A percentile compares a stretch with the other conserved stretches of the same genome.
Conservation (phyloP, 2,888 invertebrate genomes). For the Neoitamus cyanurus region DNA sequence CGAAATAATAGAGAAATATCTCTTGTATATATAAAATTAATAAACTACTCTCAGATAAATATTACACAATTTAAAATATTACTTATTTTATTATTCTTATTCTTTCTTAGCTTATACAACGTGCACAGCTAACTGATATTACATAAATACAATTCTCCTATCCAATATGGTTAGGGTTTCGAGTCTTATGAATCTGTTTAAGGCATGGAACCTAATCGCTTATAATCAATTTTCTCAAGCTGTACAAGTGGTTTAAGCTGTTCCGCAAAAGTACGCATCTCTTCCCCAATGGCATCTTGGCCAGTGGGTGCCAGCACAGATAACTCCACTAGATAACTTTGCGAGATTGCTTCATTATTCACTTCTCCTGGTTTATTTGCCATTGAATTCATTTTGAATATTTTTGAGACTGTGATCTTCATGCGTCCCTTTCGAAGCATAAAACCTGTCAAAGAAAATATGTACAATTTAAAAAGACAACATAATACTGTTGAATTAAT, state of each 20-base stretch:
- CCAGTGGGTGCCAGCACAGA: constrained; percentile 89
- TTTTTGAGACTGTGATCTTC: constrained; percentile 96
- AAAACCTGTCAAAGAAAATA: constrained; percentile 67
- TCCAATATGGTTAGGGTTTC: neutral
- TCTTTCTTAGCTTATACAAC: neutral
- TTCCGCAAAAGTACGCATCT: constrained; percentile 95
- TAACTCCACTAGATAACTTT: constrained; percentile 93
- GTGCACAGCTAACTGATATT: no score
- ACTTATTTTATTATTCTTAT: neutral
- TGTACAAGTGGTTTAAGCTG: constrained; percentile 92
- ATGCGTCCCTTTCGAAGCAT: constrained; percentile 97
- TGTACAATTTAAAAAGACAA: neutral
- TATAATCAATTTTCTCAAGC: constrained; percentile 93
- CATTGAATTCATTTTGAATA: constrained; percentile 85
- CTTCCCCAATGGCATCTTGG: constrained; percentile 94
- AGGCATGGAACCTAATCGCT: constrained; percentile 69
- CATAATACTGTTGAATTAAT: constrained; percentile 6
- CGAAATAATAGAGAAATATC: no score
- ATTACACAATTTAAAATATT: neutral
- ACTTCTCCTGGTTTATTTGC: constrained; percentile 76
- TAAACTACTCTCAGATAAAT: no score
- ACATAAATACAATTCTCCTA: neutral
- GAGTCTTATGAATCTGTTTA: constrained; percentile 52
- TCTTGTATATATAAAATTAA: no score
- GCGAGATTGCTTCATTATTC: constrained; percentile 83